Evolutionary conservation across 2,888 invertebrate species (phyloP).

Genomic region (Cetonia aurata): DNA sequence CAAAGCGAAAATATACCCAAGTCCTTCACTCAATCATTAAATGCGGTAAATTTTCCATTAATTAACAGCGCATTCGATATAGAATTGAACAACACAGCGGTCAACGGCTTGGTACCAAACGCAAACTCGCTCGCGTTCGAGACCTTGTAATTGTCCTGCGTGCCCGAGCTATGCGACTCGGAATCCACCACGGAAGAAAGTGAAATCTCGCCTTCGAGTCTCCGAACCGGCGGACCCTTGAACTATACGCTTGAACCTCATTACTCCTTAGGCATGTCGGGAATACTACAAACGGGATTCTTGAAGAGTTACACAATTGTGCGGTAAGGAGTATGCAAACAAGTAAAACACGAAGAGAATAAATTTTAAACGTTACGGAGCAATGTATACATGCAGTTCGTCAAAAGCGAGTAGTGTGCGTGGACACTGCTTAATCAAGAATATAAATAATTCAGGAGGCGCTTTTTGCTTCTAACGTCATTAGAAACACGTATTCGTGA

Average conservation of each 20-base stretch:
- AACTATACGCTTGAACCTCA: conserved; percentile 18
- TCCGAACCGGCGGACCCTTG: conserved; percentile 28
- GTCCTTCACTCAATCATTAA: no score
- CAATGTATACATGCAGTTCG: no score
- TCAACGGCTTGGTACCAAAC: conserved; percentile 14
- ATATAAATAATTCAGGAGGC: no score
- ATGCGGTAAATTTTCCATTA: conserved; percentile 8
- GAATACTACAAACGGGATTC: conserved; percentile 17
- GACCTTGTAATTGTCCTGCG: neutral
- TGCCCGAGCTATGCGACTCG: conserved; percentile 6
- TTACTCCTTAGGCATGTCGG: conserved; percentile 11
- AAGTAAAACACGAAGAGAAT: no score
- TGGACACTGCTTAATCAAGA: no score
- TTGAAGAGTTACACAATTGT: neutral
- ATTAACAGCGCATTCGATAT: conserved; percentile 6
- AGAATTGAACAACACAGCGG: conserved; percentile 8
- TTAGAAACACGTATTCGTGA: no score
- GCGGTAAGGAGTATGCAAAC: no score
- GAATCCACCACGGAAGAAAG: conserved; percentile 29
- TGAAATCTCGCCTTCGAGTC: conserved; percentile 31
- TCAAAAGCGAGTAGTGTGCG: no score
- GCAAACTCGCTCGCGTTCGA: neutral
- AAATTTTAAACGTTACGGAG: no score
- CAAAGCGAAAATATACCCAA: no score
- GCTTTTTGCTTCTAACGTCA: no score